Percentiles rank a stretch among this genome's conserved stretches.
These are phyloP conservation scores for Sinohyriopsis cumingii DNA, from an alignment of 2,888 invertebrate species.

Conservation along the genomic window DNA sequence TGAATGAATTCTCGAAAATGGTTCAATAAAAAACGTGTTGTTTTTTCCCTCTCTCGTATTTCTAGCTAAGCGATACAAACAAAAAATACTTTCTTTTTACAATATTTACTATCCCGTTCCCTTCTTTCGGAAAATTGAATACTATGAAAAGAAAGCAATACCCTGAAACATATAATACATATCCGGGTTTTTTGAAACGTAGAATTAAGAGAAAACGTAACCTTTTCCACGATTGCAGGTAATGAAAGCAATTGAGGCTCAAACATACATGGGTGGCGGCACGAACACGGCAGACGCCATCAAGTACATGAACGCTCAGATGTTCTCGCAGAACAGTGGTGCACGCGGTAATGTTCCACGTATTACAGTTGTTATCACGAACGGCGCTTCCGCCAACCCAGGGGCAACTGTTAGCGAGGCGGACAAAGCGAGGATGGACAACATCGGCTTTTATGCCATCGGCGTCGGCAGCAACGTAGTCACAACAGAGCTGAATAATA, in stretches of 20 bases:
- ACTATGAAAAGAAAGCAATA: no score
- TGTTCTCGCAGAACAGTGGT: conserved; percentile 43
- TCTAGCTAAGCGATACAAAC: no score
- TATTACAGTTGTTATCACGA: conserved; percentile 47
- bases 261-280: conserved; percentile 46
- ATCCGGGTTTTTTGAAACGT: no score
- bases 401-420: conserved; percentile 36
- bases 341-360: conserved; percentile 47
- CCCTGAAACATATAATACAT: no score
- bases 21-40: no score
- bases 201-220: no score
- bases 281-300: conserved; percentile 58
- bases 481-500: conserved; percentile 40
- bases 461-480: conserved; percentile 48
- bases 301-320: conserved; percentile 38
- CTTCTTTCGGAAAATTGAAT: no score
- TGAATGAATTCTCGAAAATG: no score
- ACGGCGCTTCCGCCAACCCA: conserved; percentile 44
- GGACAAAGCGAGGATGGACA: conserved; percentile 34
- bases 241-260: conserved; percentile 44
- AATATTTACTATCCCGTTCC: no score
- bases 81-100: no score
- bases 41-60: no score
- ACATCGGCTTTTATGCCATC: conserved; percentile 47
- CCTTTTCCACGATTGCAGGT: conserved; percentile 9